Evolutionary conservation across 2,113 vertebrate species (phyloP).

Genomic region (Crotalus helleri): DNA sequence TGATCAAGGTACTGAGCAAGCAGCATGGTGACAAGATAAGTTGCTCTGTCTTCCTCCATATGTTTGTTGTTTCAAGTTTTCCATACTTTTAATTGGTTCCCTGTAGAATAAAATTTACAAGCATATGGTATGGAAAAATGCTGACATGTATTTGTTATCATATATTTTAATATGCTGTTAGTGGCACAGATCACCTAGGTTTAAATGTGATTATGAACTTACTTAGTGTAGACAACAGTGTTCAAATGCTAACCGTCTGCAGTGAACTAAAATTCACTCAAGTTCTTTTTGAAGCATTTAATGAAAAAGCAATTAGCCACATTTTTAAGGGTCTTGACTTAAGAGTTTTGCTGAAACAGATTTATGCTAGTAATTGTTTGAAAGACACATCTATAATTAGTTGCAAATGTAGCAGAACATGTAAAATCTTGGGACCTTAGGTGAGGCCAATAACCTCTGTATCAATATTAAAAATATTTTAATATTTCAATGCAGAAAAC

Average conservation of each 20-base stretch:
- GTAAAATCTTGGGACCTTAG: rapidly evolving
- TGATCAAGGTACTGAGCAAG: conserved; percentile 77
- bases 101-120: conserved; percentile 80
- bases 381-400: neutral
- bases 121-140: conserved; percentile 79
- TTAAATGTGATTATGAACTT: conserved; percentile 68
- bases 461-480: neutral
- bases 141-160: conserved; percentile 78
- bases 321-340: conserved; percentile 25
- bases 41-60: conserved; percentile 77
- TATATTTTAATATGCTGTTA: conserved; percentile 63
- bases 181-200: conserved; percentile 64
- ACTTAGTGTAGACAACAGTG: conserved; percentile 55
- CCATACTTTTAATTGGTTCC: conserved; percentile 90
- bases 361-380: conserved; percentile 4
- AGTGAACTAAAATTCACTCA: neutral
- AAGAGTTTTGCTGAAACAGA: conserved; percentile 6
- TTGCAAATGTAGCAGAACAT: conserved; percentile 7
- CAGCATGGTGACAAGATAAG: conserved; percentile 78
- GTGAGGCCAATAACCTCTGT: neutral
- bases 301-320: neutral
- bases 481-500: neutral
- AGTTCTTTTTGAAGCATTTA: conserved; percentile 10
- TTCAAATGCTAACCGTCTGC: conserved; percentile 44
- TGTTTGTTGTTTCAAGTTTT: conserved; percentile 83